Evolutionary conservation across 2,888 invertebrate genomes (phyloP).

Genomic region (Scotopteryx bipunctaria): DNA sequence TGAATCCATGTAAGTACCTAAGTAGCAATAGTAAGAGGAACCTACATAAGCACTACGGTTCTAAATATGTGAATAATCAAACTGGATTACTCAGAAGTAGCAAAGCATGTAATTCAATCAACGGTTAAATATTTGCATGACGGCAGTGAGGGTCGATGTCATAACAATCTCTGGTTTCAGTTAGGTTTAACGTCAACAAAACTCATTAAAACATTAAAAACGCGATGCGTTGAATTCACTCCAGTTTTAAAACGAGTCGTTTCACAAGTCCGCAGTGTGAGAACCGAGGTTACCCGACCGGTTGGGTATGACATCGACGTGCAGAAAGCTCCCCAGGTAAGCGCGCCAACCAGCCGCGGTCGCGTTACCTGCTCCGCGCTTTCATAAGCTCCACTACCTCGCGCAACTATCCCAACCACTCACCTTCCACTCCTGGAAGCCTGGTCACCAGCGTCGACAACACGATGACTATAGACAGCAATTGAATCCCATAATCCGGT

Average conservation of each 20-base stretch:
- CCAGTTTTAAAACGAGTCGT: slow-evolving; percentile 81
- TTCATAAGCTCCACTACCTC: slow-evolving; percentile 73
- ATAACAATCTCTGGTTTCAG: slow-evolving; percentile 42
- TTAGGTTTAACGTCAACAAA: slow-evolving; percentile 58
- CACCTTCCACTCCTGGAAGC: slow-evolving; percentile 84
- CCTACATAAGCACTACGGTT: slow-evolving; percentile 12
- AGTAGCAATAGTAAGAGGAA: slow-evolving; percentile 10
- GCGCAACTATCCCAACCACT: slow-evolving; percentile 58
- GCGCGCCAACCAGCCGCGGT: slow-evolving; percentile 56
- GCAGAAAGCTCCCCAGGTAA: slow-evolving; percentile 57
- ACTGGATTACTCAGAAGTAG: slow-evolving; percentile 32
- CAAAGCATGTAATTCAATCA: slow-evolving; percentile 34
- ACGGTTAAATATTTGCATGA: slow-evolving; percentile 35
- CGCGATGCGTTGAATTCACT: slow-evolving; percentile 77
- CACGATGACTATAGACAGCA: slow-evolving; percentile 74
- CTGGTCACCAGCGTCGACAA: slow-evolving; percentile 73
- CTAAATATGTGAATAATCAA: slow-evolving; percentile 24
- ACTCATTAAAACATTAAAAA: slow-evolving; percentile 75
- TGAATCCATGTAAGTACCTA: too few species aligned
- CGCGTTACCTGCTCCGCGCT: slow-evolving; percentile 67
- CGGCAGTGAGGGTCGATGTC: slow-evolving; percentile 46
- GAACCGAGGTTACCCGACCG: slow-evolving; percentile 73
- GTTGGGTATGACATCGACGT: slow-evolving; percentile 47
- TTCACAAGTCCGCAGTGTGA: slow-evolving; percentile 79
- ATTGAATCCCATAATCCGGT: slow-evolving; percentile 87